phyloP scores from a whole-genome alignment of 1,140 invertebrate genomes.

The Tetranychus urticae region DNA sequence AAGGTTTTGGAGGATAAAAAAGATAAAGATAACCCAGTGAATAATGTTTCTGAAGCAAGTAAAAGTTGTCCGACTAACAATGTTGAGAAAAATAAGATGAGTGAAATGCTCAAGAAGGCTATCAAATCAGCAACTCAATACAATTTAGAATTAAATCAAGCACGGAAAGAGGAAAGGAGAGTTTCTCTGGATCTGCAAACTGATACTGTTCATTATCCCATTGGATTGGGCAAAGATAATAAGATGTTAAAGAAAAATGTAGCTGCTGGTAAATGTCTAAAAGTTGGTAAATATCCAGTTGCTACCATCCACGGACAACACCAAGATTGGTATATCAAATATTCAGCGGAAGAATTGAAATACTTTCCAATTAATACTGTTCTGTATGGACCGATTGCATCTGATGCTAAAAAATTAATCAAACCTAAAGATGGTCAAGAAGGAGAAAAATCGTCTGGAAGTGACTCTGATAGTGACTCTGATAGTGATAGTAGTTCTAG shows the following conservation, averaged over 20 bases:
- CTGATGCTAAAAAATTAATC: neutral
- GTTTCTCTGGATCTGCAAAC: conserved; percentile 28
- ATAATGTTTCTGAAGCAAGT: too few relatives aligned
- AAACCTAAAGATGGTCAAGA: conserved; percentile 1
- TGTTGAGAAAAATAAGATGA: neutral
- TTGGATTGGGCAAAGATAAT: conserved; percentile 27
- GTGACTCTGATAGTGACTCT: conserved; percentile 8
- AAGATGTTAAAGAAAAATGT: conserved; percentile 1
- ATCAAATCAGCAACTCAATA: conserved; percentile 28
- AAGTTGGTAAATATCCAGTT: conserved; percentile 41
- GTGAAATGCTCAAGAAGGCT: conserved; percentile 1
- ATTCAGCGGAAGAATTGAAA: conserved; percentile 36
- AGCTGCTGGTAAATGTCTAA: neutral
- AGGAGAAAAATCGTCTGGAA: neutral
- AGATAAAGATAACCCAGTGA: too few relatives aligned
- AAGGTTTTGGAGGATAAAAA: too few relatives aligned
- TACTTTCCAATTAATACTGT: conserved; percentile 78
- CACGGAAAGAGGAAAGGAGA: conserved; percentile 35
- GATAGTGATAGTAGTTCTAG: conserved; percentile 1
- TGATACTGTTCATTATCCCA: conserved; percentile 39
- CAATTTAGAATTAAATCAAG: conserved; percentile 61
- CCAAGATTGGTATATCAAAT: conserved; percentile 51
- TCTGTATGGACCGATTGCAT: conserved; percentile 38
- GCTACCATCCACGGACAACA: conserved; percentile 78
- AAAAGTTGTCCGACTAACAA: neutral